Conservation (phyloP, 92 coral and sea anemone species). For the Porites divaricata region DNA sequence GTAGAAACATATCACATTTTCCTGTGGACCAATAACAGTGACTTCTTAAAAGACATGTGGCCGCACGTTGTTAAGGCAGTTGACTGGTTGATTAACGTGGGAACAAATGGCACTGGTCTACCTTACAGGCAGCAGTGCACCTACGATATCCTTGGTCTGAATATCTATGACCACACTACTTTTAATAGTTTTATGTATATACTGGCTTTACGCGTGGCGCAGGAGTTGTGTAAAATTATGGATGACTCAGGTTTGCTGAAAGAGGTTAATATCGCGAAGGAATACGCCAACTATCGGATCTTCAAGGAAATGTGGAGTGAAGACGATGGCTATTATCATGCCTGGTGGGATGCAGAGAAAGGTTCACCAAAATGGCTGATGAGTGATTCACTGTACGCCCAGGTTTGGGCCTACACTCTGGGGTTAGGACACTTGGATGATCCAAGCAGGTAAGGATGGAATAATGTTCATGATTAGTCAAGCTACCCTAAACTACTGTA, state of each 20-base stretch:
- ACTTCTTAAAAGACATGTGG: conserved; percentile 43
- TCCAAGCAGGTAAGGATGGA: conserved; percentile 21
- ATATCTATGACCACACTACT: conserved; percentile 38
- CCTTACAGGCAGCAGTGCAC: conserved; percentile 52
- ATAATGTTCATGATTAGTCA: neutral
- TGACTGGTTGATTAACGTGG: conserved; percentile 37
- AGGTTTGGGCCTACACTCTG: conserved; percentile 53
- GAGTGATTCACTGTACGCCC: conserved; percentile 57
- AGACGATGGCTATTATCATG: conserved; percentile 50
- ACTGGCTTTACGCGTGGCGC: conserved; percentile 42
- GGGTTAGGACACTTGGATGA: conserved; percentile 43
- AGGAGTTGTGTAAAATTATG: conserved; percentile 35
- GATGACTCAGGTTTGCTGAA: conserved; percentile 4
- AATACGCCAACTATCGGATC: conserved; percentile 4
- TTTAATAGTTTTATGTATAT: conserved; percentile 51
- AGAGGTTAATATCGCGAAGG: conserved; percentile 13
- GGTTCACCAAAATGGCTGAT: conserved; percentile 51
- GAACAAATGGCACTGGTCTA: conserved; percentile 42
- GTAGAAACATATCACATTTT: conserved; percentile 44
- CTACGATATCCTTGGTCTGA: conserved; percentile 8
- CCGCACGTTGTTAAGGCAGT: conserved; percentile 35
- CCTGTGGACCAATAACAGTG: conserved; percentile 49
- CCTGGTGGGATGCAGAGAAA: conserved; percentile 42
- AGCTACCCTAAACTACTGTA: too few species aligned
- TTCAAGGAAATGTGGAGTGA: conserved; percentile 49